Conservation (phyloP, 2,113 vertebrate genomes). For the Herpailurus yagouaroundi region DNA sequence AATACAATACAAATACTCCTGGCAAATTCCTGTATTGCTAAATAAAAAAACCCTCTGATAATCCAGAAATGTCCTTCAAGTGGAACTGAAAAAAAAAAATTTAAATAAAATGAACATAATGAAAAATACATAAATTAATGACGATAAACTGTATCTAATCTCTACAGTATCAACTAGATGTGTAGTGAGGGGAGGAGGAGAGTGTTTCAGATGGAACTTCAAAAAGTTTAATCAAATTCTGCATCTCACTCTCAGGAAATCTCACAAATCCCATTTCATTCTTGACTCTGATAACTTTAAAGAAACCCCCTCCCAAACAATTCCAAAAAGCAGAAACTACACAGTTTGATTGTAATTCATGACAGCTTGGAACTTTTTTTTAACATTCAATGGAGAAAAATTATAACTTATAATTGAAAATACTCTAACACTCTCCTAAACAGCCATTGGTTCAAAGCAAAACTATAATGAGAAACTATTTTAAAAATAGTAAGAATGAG, state of each 20-base stretch:
- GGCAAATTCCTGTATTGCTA: background rate
- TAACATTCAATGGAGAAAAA: background rate
- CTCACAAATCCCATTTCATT: conserved; percentile 7
- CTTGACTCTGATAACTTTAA: background rate
- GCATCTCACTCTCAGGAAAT: background rate
- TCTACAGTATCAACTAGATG: background rate
- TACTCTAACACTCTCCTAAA: background rate
- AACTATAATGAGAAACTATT: background rate
- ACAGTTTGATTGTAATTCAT: background rate
- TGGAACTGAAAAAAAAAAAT: background rate
- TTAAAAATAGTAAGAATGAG: background rate
- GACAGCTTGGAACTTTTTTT: background rate
- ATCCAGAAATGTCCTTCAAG: background rate
- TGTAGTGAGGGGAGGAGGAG: background rate
- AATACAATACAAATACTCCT: background rate
- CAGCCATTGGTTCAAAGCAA: background rate
- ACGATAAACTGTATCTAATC: background rate
- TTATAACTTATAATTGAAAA: background rate
- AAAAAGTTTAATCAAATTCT: background rate
- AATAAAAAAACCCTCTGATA: background rate
- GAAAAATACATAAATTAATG: background rate
- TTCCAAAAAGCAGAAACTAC: background rate
- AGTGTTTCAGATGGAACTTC: background rate
- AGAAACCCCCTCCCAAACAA: background rate
- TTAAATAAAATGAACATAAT: background rate